Evolutionary conservation across 2,797 vertebrate species (phyloP).

Genomic region (Acrossocheilus fasciatus): DNA sequence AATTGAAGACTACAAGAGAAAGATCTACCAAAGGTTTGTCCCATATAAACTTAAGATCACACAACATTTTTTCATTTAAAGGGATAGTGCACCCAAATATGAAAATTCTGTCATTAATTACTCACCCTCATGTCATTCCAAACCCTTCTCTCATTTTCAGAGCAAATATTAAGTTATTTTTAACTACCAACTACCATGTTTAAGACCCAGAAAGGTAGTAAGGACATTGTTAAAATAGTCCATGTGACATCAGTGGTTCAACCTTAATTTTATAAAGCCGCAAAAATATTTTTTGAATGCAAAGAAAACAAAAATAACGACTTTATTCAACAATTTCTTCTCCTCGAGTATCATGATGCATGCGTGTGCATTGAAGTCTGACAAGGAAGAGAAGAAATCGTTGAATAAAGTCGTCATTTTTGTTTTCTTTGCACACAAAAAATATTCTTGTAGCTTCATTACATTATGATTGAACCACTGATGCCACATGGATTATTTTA

Average conservation of each 20-base stretch:
- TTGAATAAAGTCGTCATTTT: no score
- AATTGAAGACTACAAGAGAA: constrained; percentile 69
- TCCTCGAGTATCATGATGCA: no score
- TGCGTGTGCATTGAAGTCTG: no score
- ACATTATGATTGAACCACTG: neutral
- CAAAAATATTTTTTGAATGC: no score
- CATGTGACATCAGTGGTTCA: no score
- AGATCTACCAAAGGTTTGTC: constrained; percentile 72
- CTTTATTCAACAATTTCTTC: no score
- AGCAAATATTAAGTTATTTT: neutral
- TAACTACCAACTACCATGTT: neutral
- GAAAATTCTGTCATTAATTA: neutral
- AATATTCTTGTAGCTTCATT: neutral
- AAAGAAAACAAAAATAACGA: no score
- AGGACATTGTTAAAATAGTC: no score
- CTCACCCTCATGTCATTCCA: neutral
- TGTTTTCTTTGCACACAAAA: no score
- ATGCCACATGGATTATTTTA: no score
- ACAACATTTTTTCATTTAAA: neutral
- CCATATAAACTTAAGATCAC: neutral
- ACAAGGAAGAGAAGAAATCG: no score
- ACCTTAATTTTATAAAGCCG: no score
- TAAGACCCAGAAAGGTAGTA: neutral
- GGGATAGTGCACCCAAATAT: neutral
- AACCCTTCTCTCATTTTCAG: neutral